Base-by-base conservation (phyloP, 1,140 invertebrate genomes). In the Aphelinus atriplicis region DNA sequence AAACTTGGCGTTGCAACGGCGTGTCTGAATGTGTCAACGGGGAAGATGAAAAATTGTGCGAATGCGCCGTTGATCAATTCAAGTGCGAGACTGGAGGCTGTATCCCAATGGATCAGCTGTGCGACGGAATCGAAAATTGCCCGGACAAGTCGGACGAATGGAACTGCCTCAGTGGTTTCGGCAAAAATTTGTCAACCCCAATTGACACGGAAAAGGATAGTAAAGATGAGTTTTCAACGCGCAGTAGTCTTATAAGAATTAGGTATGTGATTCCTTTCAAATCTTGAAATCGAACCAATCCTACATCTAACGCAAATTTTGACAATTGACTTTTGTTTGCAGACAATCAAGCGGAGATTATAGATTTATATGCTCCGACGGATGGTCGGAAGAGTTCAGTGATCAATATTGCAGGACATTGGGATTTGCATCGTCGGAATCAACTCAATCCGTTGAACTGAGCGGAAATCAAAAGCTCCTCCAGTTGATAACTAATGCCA, bases 31-130 rank as follows among this genome's bases (percentile, higher is more conserved):
- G 93, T 80, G 78, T 82, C 0, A 88, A 90, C 76, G 90, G 88
- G n/a, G 92, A 92, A 77, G 93, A 94, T 81, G 93, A 94, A 84
- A 87, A 89, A 64, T 76, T 89, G 43, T 91, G 91, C 77, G 90
- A 90, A 66, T 92, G 90, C 80, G 81, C 81, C 26, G 66, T 85
- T 2, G 88, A 91, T 71, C 85, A 91, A 82, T 91, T 90, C 78
- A 90, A 90, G 83, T 91, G 91, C 77, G 76, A 87, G 75, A 87
- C 86, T 1, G 91, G 90, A 1, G 90, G 91, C 42, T 92, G 92
- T 80, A 87, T 93, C n/a, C 78, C 85, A 1, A 78, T 83, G 45
- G 78, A 83, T 2, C 84, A 90, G 78, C 78, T 89, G 3, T 93
- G 92, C 80, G 91, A 93, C 80, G 91, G 91, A 3, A 83, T 89